Evolutionary conservation across 23 tunicate species (phyloP).

Genomic region (Ciona savignyi): DNA sequence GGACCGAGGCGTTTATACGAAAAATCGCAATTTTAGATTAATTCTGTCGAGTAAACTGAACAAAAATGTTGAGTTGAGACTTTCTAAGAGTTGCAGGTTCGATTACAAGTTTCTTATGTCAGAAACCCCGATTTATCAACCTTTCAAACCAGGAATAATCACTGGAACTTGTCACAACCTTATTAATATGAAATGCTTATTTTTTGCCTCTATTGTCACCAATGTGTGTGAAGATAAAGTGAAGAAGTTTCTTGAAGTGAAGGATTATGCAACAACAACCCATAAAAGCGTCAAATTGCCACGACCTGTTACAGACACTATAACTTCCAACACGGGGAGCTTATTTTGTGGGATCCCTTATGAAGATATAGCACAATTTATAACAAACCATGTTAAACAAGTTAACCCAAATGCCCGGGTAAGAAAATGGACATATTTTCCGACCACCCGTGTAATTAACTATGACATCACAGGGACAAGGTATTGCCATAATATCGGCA

Average conservation of each 20-base stretch:
- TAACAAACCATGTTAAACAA: conserved; percentile 18
- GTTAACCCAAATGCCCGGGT: conserved; percentile 37
- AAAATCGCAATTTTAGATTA: conserved; percentile 81
- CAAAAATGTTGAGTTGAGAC: conserved; percentile 31
- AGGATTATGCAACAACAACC: conserved; percentile 15
- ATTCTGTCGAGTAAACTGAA: conserved; percentile 69
- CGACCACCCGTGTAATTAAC: conserved; percentile 13
- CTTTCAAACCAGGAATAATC: conserved; percentile 4
- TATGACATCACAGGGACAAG: conserved; percentile 62
- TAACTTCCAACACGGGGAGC: neutral
- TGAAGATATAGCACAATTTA: conserved; percentile 17
- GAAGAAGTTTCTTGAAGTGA: conserved; percentile 15
- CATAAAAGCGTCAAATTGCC: neutral
- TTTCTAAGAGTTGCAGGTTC: conserved; percentile 27
- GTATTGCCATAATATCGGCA: conserved; percentile 56
- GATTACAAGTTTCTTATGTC: neutral
- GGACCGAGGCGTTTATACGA: conserved; percentile 84
- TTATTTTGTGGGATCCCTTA: neutral
- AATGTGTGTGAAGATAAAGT: conserved; percentile 23
- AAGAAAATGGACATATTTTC: conserved; percentile 24
- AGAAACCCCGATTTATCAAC: neutral
- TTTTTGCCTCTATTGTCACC: conserved; percentile 54
- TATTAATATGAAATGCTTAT: conserved; percentile 16
- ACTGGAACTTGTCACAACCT: neutral
- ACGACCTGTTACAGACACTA: neutral